Evolutionary conservation across 2,888 invertebrate species (phyloP).

Genomic region (Taphrorychus bicolor): DNA sequence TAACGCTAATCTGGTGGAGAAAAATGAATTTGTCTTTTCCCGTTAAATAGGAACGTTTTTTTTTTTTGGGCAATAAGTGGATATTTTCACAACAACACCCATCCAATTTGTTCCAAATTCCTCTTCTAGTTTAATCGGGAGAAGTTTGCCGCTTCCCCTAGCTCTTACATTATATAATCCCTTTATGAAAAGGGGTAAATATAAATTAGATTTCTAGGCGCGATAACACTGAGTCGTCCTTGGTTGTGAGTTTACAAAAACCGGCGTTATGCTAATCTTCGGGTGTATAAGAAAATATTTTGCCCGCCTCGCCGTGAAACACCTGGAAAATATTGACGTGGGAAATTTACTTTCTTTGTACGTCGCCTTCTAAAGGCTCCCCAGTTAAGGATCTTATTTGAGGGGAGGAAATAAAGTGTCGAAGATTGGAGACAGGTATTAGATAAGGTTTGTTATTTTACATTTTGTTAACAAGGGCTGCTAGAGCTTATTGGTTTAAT

Average conservation of each 20-base stretch:
- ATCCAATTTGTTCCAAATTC: neutral
- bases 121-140: neutral
- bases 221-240: neutral
- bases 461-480: too few relatives aligned
- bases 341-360: neutral
- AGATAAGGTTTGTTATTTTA: too few relatives aligned
- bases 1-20: neutral
- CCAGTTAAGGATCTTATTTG: neutral
- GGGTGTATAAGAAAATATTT: neutral
- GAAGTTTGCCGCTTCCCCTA: neutral
- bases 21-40: neutral
- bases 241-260: neutral
- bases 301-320: neutral
- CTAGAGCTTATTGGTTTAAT: too few relatives aligned
- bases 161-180: neutral
- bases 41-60: neutral
- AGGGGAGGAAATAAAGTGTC: neutral
- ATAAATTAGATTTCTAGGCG: neutral
- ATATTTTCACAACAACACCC: too few relatives aligned
- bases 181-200: neutral
- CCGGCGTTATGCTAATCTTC: neutral
- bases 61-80: too few relatives aligned
- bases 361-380: neutral
- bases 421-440: neutral
- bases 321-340: neutral